Base-by-base conservation (phyloP, 1,140 invertebrate species). In the Amphibalanus amphitrite region DNA sequence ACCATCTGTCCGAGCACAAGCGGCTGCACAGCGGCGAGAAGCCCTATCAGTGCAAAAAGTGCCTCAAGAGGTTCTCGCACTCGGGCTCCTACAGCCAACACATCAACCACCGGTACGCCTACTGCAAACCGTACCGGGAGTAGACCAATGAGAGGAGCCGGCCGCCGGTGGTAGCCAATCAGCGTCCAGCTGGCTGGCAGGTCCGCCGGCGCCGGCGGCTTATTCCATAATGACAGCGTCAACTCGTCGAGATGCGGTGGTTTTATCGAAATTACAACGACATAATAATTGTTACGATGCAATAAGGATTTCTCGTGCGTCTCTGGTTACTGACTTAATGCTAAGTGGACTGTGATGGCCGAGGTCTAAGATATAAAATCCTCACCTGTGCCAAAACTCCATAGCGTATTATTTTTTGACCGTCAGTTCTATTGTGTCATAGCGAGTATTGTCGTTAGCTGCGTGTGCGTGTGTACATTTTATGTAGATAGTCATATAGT, bases 1-100 rank as follows among this genome's bases (percentile, higher is more conserved):
- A 99, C 81, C 97, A 99, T 80, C 85, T 99, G 75, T 98, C 96
- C 38, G 97, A 99, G 83, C 97, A 99, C 83, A 95, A 96, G 80
- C 88, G 97, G 74, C 85, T 99, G 71, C 97, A 99, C 83, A 97
- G 90, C 70, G 97, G 97, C 13, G 96, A 98, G 82, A 99, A 98
- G 81, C 96, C 95, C 20, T 99, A 97, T 82, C 92, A 98, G 83
- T 99, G 97, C 82, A 88, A 88, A 80, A 99, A 98, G 85, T 99
- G 97, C 84, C 87, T 96, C 77, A 99, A 99, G 82, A 87, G 96
- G 74, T 99, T 99, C 83, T 97, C 93, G 65, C 97, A 99, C 83
- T 98, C 95, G 69, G 97, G 97, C 74, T 98, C 95, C 69, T 99
- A 97, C 85, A 97, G 93, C 80, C 97, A 99, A 80, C 97, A 99